Evolutionary conservation across 2,113 vertebrate species (phyloP), one percentile per base, ranked within the genome.

Genomic region (Pelobates fuscus): DNA sequence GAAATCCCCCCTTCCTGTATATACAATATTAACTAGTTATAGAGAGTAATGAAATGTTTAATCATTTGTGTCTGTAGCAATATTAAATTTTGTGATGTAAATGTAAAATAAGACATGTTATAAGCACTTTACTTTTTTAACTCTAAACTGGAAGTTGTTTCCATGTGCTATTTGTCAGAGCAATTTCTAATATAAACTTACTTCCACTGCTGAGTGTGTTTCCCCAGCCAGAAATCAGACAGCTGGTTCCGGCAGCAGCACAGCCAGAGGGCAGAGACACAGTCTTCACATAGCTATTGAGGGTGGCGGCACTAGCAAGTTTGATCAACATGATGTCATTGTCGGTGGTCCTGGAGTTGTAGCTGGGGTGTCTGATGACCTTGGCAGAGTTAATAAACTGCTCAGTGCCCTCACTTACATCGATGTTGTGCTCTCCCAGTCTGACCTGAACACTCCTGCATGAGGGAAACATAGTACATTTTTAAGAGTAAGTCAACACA

Each of bases 361-460:
- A 92, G 0, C 6, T 3, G 57, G 86, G 88, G 72, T 92, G 78
- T 8, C 61, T 80, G 82, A 91, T 85, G 78, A 89, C 83, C 0
- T 37, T 71, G 70, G 82, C 74, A 11, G 85, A 85, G 5, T 5
- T 12, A 80, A 91, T 89, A 80, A 86, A 87, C 87, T 93, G 91
- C 86, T 92, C 91, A 0, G 89, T 91, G 70, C 85, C 86, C 79
- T 92, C 91, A 0, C 6, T 85, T 68, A 75, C 57, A 1, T 67
- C 82, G 24, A 92, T 91, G 88, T 92, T 88, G 84, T 93, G 91
- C 83, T 93, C 91, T 25, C 89, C 91, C 17, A 92, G 84, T 81
- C 82, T 89, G 65, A 91, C 77, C 77, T 89, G 78, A 44, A 92
- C 5, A 29, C 71, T 80, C 1, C 87, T 32, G 5, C 30, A 21